Evolutionary conservation across 23 tunicate genomes (phyloP).

Genomic region (Halocynthia roretzi): DNA sequence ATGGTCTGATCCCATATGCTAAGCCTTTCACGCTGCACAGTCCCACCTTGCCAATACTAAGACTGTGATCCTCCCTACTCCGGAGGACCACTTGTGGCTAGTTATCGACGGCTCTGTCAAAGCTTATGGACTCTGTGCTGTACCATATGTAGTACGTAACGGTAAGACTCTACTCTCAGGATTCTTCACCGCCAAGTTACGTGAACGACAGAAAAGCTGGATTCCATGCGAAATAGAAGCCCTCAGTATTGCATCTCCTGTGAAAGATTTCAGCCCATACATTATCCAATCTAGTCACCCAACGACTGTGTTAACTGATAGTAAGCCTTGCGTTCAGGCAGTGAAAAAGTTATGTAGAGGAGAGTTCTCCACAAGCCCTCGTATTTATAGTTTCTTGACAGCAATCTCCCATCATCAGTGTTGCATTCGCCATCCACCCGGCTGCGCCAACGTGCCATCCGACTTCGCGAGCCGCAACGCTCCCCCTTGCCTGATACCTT

Average conservation of each 20-base stretch:
- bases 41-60: too few relatives aligned
- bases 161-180: too few relatives aligned
- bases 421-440: too few relatives aligned
- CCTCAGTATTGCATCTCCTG: not conserved
- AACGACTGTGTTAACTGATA: not conserved
- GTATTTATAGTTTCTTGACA: not conserved
- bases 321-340: not conserved
- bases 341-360: not conserved
- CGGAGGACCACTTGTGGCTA: not conserved
- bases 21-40: not conserved
- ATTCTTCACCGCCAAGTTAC: not conserved
- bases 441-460: too few relatives aligned
- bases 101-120: not conserved
- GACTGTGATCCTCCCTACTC: not conserved
- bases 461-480: not conserved
- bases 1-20: not conserved
- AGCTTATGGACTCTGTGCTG: too few relatives aligned
- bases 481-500: not conserved
- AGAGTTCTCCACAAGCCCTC: not conserved
- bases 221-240: conserved; percentile 10
- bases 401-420: too few relatives aligned
- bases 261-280: not conserved
- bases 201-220: not conserved
- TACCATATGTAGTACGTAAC: too few relatives aligned
- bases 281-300: not conserved